These are phyloP conservation scores for Vulpes vulpes DNA, from an alignment of 2,113 vertebrate genomes.

Conservation along the genomic window DNA sequence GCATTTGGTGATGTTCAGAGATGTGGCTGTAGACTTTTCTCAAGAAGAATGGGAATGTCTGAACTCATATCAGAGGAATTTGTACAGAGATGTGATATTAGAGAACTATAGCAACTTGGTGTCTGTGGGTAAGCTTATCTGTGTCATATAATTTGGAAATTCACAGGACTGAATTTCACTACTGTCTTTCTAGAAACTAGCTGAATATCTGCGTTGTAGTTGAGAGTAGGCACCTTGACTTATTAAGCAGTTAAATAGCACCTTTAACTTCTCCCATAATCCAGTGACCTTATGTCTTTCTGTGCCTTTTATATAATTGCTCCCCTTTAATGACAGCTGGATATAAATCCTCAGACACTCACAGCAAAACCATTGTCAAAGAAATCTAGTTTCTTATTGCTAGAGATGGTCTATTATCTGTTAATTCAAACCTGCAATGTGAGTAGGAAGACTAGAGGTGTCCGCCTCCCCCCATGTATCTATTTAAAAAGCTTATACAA, in stretches of 20 bases:
- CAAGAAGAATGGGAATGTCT: slow-evolving; percentile 81
- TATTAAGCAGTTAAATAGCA: slow-evolving; percentile 17
- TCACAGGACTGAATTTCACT: not conserved
- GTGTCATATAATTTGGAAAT: slow-evolving; percentile 47
- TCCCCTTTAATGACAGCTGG: slow-evolving; percentile 38
- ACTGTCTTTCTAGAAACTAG: not conserved
- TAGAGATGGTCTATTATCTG: not conserved
- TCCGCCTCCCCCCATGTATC: not conserved
- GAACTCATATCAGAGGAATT: slow-evolving; percentile 67
- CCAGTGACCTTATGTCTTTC: not conserved
- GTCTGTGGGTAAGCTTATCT: slow-evolving; percentile 74
- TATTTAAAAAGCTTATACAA: not conserved
- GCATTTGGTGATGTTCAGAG: slow-evolving; percentile 79
- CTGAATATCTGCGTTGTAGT: slow-evolving; percentile 35
- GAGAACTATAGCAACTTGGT: slow-evolving; percentile 81
- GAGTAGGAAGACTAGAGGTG: not conserved
- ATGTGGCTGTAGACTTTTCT: slow-evolving; percentile 78
- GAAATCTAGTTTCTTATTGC: not conserved
- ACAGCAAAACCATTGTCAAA: slow-evolving; percentile 39
- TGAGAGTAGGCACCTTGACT: not conserved
- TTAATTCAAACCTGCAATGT: not conserved
- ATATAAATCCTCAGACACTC: slow-evolving; percentile 15
- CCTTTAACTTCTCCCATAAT: not conserved
- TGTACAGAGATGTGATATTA: slow-evolving; percentile 79
- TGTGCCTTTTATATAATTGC: slow-evolving; percentile 14